Percentiles rank a stretch among this genome's conserved stretches.
Evolutionary conservation across 1,140 invertebrate species (phyloP).

Genomic region (Psix sp.): DNA sequence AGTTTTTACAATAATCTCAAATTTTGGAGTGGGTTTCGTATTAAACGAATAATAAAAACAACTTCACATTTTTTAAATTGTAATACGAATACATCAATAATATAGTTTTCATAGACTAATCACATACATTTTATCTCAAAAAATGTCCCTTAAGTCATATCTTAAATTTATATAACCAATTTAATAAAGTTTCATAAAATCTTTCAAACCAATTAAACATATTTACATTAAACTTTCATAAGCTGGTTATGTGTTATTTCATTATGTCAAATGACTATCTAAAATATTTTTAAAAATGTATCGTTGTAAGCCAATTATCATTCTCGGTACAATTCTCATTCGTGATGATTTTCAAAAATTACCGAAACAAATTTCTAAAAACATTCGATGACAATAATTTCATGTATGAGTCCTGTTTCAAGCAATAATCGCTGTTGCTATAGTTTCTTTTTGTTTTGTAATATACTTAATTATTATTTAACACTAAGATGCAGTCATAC

Average conservation of each 20-base stretch:
- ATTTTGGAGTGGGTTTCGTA: no score
- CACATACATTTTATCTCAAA: no score
- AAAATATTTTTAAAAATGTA: slow-evolving; percentile 7
- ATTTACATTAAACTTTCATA: not conserved
- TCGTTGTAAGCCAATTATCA: slow-evolving; percentile 30
- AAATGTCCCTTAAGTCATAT: no score
- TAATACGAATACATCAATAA: no score
- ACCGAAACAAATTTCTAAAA: slow-evolving; percentile 20
- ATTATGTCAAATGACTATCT: slow-evolving; percentile 6
- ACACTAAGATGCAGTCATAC: slow-evolving; percentile 17
- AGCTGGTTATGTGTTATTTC: not conserved
- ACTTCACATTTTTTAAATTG: no score
- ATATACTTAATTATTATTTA: slow-evolving; percentile 5
- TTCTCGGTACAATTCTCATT: slow-evolving; percentile 1
- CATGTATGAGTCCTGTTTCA: slow-evolving; percentile 15
- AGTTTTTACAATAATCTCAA: no score
- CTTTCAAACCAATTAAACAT: not conserved
- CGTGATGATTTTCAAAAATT: slow-evolving; percentile 9
- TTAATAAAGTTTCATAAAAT: no score
- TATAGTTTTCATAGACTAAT: no score
- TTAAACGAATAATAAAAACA: no score
- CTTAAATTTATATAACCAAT: no score
- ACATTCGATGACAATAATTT: slow-evolving; percentile 36
- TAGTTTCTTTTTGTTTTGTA: no score
- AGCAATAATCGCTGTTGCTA: slow-evolving; percentile 34